A percentile compares a stretch with the other conserved stretches of the same genome.
Conservation (phyloP, 2,797 vertebrate species). For the Oreochromis grahami region DNA sequence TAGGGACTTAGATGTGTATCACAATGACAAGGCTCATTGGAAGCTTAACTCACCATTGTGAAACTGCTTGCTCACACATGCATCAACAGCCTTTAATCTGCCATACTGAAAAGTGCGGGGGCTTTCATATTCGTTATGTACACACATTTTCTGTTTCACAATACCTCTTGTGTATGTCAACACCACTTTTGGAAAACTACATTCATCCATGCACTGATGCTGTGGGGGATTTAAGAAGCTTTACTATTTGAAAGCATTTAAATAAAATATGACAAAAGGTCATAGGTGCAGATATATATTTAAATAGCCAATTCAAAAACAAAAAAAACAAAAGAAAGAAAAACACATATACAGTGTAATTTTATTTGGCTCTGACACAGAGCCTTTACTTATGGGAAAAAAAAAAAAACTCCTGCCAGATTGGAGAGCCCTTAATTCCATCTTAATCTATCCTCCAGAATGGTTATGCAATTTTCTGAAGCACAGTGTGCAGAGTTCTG, state of each 20-base stretch:
- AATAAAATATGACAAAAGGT: neutral
- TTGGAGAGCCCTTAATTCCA: constrained; percentile 22
- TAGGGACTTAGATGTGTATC: neutral
- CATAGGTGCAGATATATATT: neutral
- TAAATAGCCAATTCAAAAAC: neutral
- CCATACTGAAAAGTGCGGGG: constrained; percentile 4
- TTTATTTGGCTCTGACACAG: neutral
- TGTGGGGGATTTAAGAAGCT: neutral
- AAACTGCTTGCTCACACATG: constrained; percentile 8
- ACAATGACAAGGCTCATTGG: neutral
- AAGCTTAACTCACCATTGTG: neutral
- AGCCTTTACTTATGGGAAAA: neutral
- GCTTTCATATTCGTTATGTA: neutral
- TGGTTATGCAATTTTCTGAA: constrained; percentile 27
- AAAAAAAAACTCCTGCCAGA: neutral
- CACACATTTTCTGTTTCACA: constrained; percentile 18
- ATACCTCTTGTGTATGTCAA: neutral
- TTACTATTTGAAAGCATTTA: neutral
- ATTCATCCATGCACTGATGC: neutral
- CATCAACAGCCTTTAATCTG: constrained; percentile 10
- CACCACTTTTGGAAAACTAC: neutral
- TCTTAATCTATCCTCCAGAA: constrained; percentile 7
- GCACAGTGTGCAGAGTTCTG: neutral
- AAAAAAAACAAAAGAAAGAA: neutral
- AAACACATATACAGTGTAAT: neutral